Conservation (phyloP, 2,888 invertebrate species). For the Diplazon laetatorius region DNA sequence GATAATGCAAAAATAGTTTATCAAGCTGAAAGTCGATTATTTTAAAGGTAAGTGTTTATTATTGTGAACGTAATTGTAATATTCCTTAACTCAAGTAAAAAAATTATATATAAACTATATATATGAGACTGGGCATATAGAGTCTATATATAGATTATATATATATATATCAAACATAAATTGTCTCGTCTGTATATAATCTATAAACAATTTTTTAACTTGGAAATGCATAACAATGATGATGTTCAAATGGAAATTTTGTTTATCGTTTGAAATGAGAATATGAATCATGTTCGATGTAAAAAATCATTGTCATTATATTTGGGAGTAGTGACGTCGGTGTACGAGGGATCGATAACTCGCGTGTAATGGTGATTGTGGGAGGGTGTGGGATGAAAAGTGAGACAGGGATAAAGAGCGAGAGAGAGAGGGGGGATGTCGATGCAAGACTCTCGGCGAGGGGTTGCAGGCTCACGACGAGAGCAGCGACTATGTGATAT, state of each 20-base stretch:
- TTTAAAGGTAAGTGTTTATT: no score
- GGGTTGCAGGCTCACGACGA: slow-evolving; percentile 65
- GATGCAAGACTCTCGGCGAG: slow-evolving; percentile 68
- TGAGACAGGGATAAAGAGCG: slow-evolving; percentile 47
- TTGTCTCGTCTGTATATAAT: no score
- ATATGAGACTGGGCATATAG: no score
- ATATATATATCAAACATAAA: no score
- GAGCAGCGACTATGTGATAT: slow-evolving; percentile 64
- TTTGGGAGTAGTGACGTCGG: slow-evolving; percentile 68
- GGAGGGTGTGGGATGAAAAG: slow-evolving; percentile 53
- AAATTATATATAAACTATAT: no score
- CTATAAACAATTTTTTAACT: no score
- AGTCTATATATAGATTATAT: no score
- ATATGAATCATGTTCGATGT: not conserved
- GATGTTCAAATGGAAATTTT: not conserved
- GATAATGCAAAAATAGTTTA: no score
- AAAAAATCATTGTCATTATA: slow-evolving; percentile 11
- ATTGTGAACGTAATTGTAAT: no score
- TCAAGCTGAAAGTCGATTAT: no score
- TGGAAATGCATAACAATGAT: no score
- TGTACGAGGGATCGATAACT: slow-evolving; percentile 71
- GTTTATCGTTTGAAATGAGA: not conserved
- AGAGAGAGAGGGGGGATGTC: slow-evolving; percentile 68
- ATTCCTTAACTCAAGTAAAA: no score
- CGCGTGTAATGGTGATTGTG: slow-evolving; percentile 65